Percentiles rank a stretch among this genome's conserved stretches.
These are phyloP conservation scores for Zapornia atra DNA, from an alignment of 2,113 vertebrate genomes.

Conservation along the genomic window DNA sequence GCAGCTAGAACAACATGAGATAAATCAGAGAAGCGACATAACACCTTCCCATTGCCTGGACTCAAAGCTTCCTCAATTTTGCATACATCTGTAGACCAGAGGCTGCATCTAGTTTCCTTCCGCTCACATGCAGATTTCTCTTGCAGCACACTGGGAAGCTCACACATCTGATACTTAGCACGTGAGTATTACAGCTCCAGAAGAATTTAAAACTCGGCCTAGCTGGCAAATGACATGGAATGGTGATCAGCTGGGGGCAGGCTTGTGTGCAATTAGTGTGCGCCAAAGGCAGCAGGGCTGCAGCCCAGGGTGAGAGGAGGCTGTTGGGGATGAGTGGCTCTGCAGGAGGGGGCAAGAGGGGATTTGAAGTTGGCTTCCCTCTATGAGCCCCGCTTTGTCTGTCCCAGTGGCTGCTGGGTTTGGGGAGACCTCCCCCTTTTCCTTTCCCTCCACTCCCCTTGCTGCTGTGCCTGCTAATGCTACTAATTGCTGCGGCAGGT, in stretches of 20 bases:
- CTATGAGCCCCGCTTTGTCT: not conserved
- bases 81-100: not conserved
- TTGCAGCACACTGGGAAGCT: not conserved
- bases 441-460: not conserved
- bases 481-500: not conserved
- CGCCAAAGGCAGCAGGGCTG: not conserved
- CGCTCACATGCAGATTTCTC: constrained; percentile 20
- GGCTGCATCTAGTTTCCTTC: not conserved
- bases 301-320: accelerated
- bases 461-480: not conserved
- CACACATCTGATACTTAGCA: not conserved
- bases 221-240: not conserved
- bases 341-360: too few species aligned
- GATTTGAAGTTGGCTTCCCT: not conserved
- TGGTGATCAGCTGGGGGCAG: not conserved
- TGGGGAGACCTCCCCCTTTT: accelerated
- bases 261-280: not conserved
- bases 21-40: not conserved
- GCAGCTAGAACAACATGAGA: not conserved
- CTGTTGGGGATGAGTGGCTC: not conserved
- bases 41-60: not conserved
- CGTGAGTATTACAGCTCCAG: not conserved
- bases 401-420: accelerated
- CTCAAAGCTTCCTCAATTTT: not conserved
- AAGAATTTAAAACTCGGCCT: not conserved